Conservation (phyloP, 2,113 vertebrate genomes). For the Myotis brandtii region DNA sequence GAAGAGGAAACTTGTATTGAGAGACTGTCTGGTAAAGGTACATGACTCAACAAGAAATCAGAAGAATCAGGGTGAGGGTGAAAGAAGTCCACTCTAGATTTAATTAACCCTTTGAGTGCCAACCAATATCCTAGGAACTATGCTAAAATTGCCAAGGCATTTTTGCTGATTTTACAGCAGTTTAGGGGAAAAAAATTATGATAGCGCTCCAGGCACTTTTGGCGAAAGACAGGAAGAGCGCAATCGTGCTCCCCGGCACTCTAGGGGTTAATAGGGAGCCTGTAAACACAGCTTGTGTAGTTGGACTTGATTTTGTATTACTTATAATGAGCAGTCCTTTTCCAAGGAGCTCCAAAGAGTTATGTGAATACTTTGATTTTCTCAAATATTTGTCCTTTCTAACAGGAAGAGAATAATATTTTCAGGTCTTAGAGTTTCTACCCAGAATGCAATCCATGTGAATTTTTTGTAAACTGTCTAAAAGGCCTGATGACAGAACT, state of each 20-base stretch:
- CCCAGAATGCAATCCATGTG: neutral
- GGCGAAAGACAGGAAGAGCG: too few relatives aligned
- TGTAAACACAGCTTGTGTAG: neutral
- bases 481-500: neutral
- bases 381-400: constrained; percentile 24
- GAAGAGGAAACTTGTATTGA: neutral
- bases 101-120: neutral
- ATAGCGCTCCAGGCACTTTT: too few relatives aligned
- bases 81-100: neutral
- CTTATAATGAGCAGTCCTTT: neutral
- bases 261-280: neutral
- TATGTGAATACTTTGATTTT: neutral
- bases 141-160: too few relatives aligned
- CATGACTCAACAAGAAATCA: neutral
- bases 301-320: neutral
- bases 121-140: too few relatives aligned
- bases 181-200: too few relatives aligned
- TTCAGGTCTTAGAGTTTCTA: neutral
- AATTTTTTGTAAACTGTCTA: neutral
- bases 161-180: too few relatives aligned
- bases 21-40: neutral
- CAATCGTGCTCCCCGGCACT: too few relatives aligned
- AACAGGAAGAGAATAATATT: neutral
- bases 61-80: neutral
- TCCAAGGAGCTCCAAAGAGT: neutral